These are phyloP conservation scores for Drosophila mimetica DNA, from an alignment of 2,888 invertebrate species.

Conservation along the genomic window DNA sequence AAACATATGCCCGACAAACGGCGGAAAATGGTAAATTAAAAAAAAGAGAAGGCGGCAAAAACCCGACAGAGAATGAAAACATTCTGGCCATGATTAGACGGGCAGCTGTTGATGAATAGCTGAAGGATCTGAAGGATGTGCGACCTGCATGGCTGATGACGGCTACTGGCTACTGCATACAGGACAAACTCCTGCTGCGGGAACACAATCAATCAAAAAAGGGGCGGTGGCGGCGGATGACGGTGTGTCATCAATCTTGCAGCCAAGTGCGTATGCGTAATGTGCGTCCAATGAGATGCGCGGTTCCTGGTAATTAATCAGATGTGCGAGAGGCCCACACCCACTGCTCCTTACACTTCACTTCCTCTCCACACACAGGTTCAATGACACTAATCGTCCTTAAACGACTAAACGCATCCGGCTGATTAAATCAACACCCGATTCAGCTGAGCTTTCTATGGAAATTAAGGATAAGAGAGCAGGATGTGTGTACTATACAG, in stretches of 20 bases:
- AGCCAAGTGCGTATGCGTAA: conserved; percentile 50
- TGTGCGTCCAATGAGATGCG: conserved; percentile 39
- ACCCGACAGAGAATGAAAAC: conserved; percentile 23
- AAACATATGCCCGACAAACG: conserved; percentile 34
- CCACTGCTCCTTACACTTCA: conserved; percentile 12
- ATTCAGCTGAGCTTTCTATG: conserved; percentile 35
- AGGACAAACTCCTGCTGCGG: conserved; percentile 9
- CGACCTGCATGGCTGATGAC: conserved; percentile 45
- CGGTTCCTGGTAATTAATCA: conserved; percentile 55
- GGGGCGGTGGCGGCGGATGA: neutral
- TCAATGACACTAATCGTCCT: conserved; percentile 60
- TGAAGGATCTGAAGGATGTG: conserved; percentile 38
- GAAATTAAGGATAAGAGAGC: neutral
- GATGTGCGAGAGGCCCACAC: conserved; percentile 18
- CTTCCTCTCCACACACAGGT: conserved; percentile 17
- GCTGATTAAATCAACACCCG: conserved; percentile 57
- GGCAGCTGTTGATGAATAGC: conserved; percentile 44
- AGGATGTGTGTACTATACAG: too few species aligned
- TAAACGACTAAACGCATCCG: conserved; percentile 45
- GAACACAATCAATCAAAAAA: conserved; percentile 47
- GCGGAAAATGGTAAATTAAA: conserved; percentile 38
- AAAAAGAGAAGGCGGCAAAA: conserved; percentile 7
- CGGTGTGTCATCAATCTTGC: conserved; percentile 61
- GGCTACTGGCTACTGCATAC: conserved; percentile 19
- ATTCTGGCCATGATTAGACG: conserved; percentile 41